Conservation (phyloP, 2,888 invertebrate species). For the Dicranocentrus wangi region DNA sequence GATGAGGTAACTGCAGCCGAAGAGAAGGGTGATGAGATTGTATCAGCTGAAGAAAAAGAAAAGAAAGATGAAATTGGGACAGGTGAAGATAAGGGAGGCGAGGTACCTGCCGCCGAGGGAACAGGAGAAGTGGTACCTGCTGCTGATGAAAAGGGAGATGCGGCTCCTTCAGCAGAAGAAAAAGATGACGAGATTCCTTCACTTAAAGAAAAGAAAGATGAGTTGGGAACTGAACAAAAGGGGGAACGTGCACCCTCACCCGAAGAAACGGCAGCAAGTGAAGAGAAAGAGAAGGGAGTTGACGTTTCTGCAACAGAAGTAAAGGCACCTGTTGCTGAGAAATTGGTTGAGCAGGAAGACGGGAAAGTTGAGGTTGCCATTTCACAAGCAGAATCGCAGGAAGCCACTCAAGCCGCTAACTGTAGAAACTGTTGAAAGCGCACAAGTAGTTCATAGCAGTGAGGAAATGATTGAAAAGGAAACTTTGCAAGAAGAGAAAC, state of each 20-base stretch:
- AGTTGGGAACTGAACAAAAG: too few relatives aligned
- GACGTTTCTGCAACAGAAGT: too few relatives aligned
- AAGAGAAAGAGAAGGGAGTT: background rate
- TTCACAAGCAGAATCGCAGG: slow-evolving; percentile 18
- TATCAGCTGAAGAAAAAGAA: too few relatives aligned
- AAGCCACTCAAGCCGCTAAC: slow-evolving; percentile 22
- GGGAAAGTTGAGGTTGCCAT: slow-evolving; percentile 15
- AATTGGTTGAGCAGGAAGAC: slow-evolving; percentile 19
- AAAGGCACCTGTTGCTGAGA: slow-evolving; percentile 51
- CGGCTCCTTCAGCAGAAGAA: too few relatives aligned
- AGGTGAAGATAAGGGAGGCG: background rate
- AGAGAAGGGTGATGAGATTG: too few relatives aligned
- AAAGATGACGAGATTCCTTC: too few relatives aligned
- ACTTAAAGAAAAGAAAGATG: too few relatives aligned
- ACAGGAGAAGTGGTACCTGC: too few relatives aligned
- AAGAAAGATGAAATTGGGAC: slow-evolving; percentile 61
- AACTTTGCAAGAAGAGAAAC: slow-evolving; percentile 10
- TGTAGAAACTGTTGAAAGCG: background rate
- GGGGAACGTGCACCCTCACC: too few relatives aligned
- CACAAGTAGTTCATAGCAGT: background rate
- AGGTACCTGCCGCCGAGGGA: too few relatives aligned
- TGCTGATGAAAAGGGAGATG: background rate
- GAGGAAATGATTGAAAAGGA: slow-evolving; percentile 19
- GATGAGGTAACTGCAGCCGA: too few relatives aligned
- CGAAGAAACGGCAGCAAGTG: too few relatives aligned